These are phyloP conservation scores for Drosophila subquinaria DNA, from an alignment of 2,888 invertebrate species.

Conservation along the genomic window DNA sequence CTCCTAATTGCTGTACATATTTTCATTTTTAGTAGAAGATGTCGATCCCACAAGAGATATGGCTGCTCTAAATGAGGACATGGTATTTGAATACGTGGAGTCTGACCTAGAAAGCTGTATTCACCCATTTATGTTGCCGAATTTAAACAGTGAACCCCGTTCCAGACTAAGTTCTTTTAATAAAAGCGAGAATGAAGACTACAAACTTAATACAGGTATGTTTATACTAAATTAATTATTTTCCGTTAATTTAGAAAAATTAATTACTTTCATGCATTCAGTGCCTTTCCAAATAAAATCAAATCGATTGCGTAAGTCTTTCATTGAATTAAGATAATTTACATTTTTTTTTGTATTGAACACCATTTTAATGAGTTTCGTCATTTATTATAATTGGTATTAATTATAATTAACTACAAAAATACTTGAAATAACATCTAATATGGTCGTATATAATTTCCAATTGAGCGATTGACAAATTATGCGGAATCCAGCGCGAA, in stretches of 20 bases:
- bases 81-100: constrained; percentile 89
- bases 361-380: background rate
- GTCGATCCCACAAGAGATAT: constrained; percentile 89
- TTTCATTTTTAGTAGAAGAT: constrained; percentile 81
- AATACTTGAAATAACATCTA: too few relatives aligned
- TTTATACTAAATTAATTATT: constrained; percentile 78
- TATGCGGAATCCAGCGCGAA: too few relatives aligned
- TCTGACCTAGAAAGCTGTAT: constrained; percentile 87
- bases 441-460: too few relatives aligned
- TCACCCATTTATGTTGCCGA: constrained; percentile 87
- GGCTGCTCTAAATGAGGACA: constrained; percentile 89
- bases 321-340: background rate
- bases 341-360: background rate
- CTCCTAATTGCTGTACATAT: too few relatives aligned
- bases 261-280: constrained; percentile 81
- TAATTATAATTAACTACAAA: background rate
- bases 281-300: constrained; percentile 88
- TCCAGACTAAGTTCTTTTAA: constrained; percentile 88
- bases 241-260: constrained; percentile 9
- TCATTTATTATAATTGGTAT: background rate
- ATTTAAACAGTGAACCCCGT: constrained; percentile 86
- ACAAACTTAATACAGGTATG: constrained; percentile 87
- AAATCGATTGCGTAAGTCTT: constrained; percentile 82
- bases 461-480: too few relatives aligned
- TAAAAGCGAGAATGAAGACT: constrained; percentile 89